Percentiles rank a stretch among this genome's conserved stretches.
These are phyloP conservation scores for Osedax fenrisi DNA, from an alignment of 2,888 invertebrate genomes.

Conservation along the genomic window DNA sequence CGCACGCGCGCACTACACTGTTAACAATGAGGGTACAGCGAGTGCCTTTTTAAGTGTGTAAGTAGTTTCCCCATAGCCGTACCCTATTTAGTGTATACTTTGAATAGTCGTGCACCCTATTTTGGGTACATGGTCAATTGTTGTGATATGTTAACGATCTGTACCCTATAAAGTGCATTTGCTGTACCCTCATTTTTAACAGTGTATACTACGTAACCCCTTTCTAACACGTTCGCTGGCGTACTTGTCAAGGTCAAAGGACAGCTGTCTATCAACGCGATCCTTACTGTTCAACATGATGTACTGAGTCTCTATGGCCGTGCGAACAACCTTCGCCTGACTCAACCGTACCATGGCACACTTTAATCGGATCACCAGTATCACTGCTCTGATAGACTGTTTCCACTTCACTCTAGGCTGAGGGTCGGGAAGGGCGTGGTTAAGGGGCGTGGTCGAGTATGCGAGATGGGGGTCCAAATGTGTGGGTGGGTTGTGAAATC, in stretches of 20 bases:
- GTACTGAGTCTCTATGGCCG: not conserved
- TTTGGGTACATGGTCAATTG: too few species aligned
- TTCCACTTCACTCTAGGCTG: not conserved
- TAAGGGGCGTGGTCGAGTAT: not conserved
- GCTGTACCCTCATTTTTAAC: too few species aligned
- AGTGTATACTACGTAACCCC: too few species aligned
- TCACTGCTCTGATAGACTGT: not conserved
- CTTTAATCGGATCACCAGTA: not conserved
- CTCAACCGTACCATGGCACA: not conserved
- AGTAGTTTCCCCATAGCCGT: too few species aligned
- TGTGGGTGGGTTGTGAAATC: not conserved
- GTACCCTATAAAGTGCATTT: too few species aligned
- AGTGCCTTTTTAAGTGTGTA: too few species aligned
- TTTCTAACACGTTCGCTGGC: not conserved
- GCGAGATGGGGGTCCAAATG: not conserved
- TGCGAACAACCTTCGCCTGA: not conserved
- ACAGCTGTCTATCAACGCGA: not conserved
- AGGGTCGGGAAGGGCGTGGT: not conserved
- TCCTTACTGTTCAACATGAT: not conserved
- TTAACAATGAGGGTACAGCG: too few species aligned
- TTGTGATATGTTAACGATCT: too few species aligned
- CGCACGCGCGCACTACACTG: too few species aligned
- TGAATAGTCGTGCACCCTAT: too few species aligned
- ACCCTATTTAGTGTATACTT: too few species aligned
- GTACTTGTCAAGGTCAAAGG: not conserved